These are phyloP conservation scores for Danio choprae DNA, from an alignment of 2,797 vertebrate species.

Conservation along the genomic window DNA sequence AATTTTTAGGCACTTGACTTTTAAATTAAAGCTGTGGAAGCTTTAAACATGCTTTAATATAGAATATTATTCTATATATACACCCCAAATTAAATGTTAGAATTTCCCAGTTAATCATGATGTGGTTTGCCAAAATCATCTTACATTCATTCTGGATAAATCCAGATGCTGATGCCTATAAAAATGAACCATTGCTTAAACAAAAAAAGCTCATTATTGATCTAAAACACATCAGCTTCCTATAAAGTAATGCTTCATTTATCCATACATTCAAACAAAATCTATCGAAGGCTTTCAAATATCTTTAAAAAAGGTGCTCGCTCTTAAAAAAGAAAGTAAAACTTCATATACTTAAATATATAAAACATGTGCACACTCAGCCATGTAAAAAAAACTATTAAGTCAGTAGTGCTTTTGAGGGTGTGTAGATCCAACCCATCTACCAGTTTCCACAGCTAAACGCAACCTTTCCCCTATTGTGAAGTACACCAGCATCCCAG, in stretches of 20 bases:
- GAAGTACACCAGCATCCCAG: neutral
- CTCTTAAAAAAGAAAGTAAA: neutral
- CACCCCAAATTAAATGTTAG: neutral
- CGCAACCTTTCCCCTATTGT: neutral
- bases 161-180: neutral
- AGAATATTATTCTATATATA: neutral
- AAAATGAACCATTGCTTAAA: too few relatives aligned
- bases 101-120: neutral
- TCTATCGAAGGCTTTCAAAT: neutral
- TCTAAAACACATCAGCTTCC: conserved; percentile 13
- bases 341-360: neutral
- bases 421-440: conserved; percentile 10
- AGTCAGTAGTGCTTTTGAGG: conserved; percentile 32
- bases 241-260: conserved; percentile 3
- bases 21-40: conserved; percentile 17
- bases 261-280: conserved; percentile 9
- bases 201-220: neutral
- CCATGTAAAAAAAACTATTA: neutral
- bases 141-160: neutral
- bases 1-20: conserved; percentile 19
- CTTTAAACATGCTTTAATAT: neutral
- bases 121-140: neutral
- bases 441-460: neutral
- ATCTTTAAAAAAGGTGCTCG: neutral
- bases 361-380: neutral